Base-by-base conservation (phyloP, 2,797 vertebrate species). In the Onychomys leucogaster region DNA sequence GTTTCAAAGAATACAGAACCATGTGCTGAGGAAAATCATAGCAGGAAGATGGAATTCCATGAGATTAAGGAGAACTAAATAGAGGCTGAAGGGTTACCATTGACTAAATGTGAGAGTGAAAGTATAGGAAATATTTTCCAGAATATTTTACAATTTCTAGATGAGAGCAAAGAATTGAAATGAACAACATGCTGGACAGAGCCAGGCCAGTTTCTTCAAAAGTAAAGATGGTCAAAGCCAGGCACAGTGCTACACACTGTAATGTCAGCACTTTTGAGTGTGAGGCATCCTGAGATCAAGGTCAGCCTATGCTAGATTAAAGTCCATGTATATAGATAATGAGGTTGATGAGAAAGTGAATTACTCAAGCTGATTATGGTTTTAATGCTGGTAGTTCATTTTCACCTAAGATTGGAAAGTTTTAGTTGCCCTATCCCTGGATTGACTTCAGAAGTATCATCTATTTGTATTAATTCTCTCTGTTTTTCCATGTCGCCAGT, bases 401-500 rank as follows among this genome's bases (percentile, higher is more conserved):
- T 67, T 95, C 1, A 97, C 59, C 19, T 14, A 57, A 91, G 29
- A 37, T 34, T 46, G 71, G 37, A 57, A 71, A 3, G 71, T 91
- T 89, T 87, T 80, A n/a, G 80, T 11, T 89, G 2, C 86, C 32
- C 77, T 87, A 89, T 65, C 9, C 3, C 21, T 93, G 55, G 2
- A 19, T 2, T 93, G 57, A 94, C 46, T 93, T 97, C 59, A 94
- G 21, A 80, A 83, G 21, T 37, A 94, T 29, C 78, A 14, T 86
- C 21, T 2, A 91, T 93, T 82, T 59, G 27, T 91, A 5, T 96
- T 52, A 46, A 89, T 91, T 59, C 37, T 89, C 4, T 43, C 5
- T 96, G 19, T 37, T 37, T 11, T 65, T 3, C 13, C 21, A 23
- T 21, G 12, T 85, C 4, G 63, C n/a, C 12, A 90, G 81, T 94